Conservation (phyloP, 2,113 vertebrate species). For the Pteruthius melanotis region DNA sequence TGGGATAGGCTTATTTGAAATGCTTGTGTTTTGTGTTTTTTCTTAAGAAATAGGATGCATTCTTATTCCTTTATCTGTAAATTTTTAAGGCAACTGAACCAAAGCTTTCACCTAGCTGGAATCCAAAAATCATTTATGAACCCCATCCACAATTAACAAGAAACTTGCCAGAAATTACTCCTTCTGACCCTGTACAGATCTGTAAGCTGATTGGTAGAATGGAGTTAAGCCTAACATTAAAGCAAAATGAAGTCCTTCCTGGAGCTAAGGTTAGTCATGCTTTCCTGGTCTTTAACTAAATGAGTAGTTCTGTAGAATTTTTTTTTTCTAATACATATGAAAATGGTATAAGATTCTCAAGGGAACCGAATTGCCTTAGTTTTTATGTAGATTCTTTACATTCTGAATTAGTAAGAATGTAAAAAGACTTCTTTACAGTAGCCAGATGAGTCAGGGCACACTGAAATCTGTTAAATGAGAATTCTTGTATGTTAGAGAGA, state of each 20-base stretch:
- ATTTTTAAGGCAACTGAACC: constrained; percentile 87
- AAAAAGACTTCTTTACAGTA: background rate
- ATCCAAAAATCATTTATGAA: constrained; percentile 94
- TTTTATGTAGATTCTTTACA: background rate
- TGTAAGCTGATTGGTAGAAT: constrained; percentile 85
- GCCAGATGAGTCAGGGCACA: background rate
- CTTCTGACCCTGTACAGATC: constrained; percentile 89
- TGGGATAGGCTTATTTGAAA: background rate
- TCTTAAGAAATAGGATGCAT: background rate
- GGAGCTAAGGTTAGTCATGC: constrained; percentile 84
- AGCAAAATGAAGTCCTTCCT: constrained; percentile 92
- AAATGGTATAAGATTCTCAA: background rate
- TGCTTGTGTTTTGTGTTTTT: background rate
- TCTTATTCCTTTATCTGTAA: constrained; percentile 8
- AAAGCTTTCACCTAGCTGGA: constrained; percentile 98
- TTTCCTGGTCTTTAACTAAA: background rate
- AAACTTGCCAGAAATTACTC: constrained; percentile 79
- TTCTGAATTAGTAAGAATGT: background rate
- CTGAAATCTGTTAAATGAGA: background rate
- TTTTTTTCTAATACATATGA: background rate
- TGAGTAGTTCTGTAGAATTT: background rate
- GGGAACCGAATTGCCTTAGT: background rate
- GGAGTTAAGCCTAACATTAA: constrained; percentile 88
- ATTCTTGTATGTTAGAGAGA: background rate
- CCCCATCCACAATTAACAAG: constrained; percentile 95